Evolutionary conservation across 2,797 vertebrate genomes (phyloP), one percentile per base, ranked within the genome.

Genomic region (Falco biarmicus): DNA sequence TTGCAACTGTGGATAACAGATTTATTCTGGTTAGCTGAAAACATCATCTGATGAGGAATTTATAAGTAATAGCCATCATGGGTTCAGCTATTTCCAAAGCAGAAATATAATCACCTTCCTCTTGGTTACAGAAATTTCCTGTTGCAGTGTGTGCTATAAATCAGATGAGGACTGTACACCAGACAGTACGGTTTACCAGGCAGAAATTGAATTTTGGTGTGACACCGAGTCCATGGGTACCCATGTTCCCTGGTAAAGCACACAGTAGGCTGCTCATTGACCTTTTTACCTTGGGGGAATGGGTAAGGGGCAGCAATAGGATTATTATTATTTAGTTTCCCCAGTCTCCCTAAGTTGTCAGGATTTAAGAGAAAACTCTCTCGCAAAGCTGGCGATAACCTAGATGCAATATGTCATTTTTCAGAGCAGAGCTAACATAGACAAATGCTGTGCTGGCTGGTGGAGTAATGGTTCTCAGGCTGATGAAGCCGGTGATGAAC

Each of bases 1-100:
- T 85, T 83, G 37, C 92, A 89, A 60, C 57, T 50, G 14, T n/a
- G 29, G 53, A 51, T 91, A 80, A 75, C 50, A 77, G 53, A 87
- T 87, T 80, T 91, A 75, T 96, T 89, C 81, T 94, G n/a, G 31
- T 80, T 59, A 77, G 78, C 48, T 94, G 90, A 77, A 93, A 96
- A 71, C 28, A 77, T 83, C 25, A 64, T 85, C 75, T 91, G 71
- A 80, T 81, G 61, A 84, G 71, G 71, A 92, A 64, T 93, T 92
- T 60, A 0, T 50, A 87, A 90, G 65, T 94, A 90, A 84, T 68
- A 83, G 41, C 68, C 5, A 0, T 85, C 41, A 37, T 56, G 57
- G 19, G n/a, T 77, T 93, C 87, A 75, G 45, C 61, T 91, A 1
- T 83, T 97, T 83, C 61, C 53, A 68, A 87, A 65, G 50, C 43